Base-by-base conservation (phyloP, 2,888 invertebrate genomes). In the Sarcophaga rosellei region DNA sequence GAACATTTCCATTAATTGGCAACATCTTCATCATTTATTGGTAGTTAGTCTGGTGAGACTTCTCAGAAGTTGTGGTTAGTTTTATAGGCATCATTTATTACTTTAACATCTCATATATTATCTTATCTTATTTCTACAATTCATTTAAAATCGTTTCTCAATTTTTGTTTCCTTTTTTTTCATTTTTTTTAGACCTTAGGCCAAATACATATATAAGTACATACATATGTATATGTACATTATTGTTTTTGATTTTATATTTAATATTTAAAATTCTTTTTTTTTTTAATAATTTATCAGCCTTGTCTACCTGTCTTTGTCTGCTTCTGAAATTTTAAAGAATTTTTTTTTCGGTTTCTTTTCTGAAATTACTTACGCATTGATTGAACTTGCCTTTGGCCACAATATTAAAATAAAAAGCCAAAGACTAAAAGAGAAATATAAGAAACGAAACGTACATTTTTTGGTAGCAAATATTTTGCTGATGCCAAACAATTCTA, bases 311-410 rank as follows among this genome's bases (percentile, higher is more conserved):
- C 35, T 65, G 63, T 70, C 44, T 44, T 45, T 77, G 45, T 75
- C 63, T 73, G 72, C 69, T 77, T 77, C 85, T 65, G 81, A 72
- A 53, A 53, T 53, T 53, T 53, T 53, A 15, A 6, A 10, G 10
- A 8, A 61, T 78, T 75, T 69, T 57, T 11, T 45, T 81, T 76
- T 75, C 21, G 10, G 47, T 68, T 85, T 73, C n/a, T 75, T 61
- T 61, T 21, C 15, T 25, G 70, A 81, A 77, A 86, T 74, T 83
- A 77, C 70, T 62, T 77, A 84, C 86, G 86, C 86, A 86, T 81
- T 86, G 86, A 86, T 86, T 86, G 86, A 81, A 74, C 72, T 86
- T 75, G 86, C 86, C 77, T 77, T 77, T 66, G 81, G 86, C 81
- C 59, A 69, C 78, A 10, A 65, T 44, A 44, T 53, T 62, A 25